A percentile compares a stretch with the other conserved stretches of the same genome.
Evolutionary conservation across 2,113 vertebrate species (phyloP).

Genomic region (Isichthys henryi): DNA sequence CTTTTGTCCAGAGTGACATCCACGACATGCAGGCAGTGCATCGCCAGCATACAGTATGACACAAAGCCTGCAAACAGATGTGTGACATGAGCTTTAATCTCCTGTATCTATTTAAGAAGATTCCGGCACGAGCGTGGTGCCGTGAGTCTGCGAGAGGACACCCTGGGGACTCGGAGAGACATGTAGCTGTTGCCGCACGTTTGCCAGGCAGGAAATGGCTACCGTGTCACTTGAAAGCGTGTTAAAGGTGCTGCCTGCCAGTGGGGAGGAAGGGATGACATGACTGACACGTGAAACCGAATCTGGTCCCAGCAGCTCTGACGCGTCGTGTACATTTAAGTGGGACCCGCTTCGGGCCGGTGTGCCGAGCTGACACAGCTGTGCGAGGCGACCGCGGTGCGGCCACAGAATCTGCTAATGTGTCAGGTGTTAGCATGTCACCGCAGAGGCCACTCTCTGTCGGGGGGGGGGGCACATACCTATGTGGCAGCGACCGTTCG

Average conservation of each 20-base stretch:
- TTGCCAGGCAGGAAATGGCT: slow-evolving; percentile 6
- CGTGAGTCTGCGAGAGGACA: not conserved
- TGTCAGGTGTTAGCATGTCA: not conserved
- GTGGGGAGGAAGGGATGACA: not conserved
- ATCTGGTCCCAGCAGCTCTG: not conserved
- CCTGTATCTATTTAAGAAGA: not conserved
- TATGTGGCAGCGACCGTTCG: not conserved
- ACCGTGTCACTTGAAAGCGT: slow-evolving; percentile 2
- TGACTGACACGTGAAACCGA: not conserved
- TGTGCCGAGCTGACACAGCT: not conserved
- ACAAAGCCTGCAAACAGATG: not conserved
- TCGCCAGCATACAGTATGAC: not conserved
- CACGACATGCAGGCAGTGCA: too few relatives aligned
- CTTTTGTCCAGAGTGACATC: not conserved
- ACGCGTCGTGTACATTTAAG: not conserved
- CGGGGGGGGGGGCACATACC: not conserved
- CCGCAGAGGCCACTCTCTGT: not conserved
- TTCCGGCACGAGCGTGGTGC: not conserved
- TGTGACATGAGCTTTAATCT: not conserved
- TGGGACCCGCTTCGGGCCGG: not conserved
- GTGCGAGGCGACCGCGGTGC: not conserved
- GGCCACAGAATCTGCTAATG: not conserved
- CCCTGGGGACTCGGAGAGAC: not conserved
- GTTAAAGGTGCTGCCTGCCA: not conserved
- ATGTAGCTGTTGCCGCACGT: not conserved